A percentile compares a stretch with the other conserved stretches of the same genome.
Conservation (phyloP, 2,113 vertebrate species). For the Cheirogaleus medius region DNA sequence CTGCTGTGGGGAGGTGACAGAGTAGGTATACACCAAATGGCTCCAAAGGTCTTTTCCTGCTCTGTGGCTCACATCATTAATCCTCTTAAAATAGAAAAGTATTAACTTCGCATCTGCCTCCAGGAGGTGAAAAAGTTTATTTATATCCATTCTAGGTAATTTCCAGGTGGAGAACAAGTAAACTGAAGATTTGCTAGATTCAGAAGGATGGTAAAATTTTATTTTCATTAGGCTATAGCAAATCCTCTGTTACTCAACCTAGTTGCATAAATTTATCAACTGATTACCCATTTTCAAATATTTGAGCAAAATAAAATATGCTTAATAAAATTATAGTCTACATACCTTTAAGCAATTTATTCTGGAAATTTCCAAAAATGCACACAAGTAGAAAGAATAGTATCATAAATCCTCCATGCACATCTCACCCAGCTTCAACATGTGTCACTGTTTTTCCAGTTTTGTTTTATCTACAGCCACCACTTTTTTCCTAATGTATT, state of each 20-base stretch:
- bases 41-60: background rate
- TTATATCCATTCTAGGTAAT: background rate
- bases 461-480: background rate
- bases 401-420: background rate
- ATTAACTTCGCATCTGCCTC: background rate
- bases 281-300: background rate
- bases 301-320: background rate
- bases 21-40: background rate
- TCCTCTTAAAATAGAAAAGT: background rate
- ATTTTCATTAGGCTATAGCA: background rate
- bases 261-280: background rate
- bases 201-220: background rate
- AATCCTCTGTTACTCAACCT: background rate
- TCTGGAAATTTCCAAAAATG: background rate
- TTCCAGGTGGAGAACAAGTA: background rate
- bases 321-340: constrained; percentile 1
- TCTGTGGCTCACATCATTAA: background rate
- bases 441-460: background rate
- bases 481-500: background rate
- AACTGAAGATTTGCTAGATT: background rate
- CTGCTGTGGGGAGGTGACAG: background rate
- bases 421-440: background rate
- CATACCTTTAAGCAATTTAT: background rate
- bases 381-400: background rate
- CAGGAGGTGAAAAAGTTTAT: background rate